Evolutionary conservation across 1,140 invertebrate species (phyloP), one percentile per base, ranked within the genome.

Genomic region (Ptiloglossa arizonensis): DNA sequence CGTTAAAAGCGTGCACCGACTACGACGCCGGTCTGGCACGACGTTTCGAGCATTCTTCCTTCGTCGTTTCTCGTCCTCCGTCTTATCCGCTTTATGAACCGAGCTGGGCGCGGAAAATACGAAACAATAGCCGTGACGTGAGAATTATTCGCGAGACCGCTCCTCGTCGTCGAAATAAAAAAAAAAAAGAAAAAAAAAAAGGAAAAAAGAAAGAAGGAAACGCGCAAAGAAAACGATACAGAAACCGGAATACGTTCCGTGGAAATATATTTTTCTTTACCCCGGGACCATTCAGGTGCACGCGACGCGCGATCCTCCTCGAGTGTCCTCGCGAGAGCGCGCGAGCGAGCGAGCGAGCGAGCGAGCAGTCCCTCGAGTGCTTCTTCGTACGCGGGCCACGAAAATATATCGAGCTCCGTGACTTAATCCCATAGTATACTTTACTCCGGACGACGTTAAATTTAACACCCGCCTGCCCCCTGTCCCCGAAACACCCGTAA

Each of bases 41-140:
- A 69, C 38, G 64, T 64, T 74, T 63, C 63, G 46, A 76, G 52
- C 44, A 24, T 57, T 62, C 62, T 50, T 46, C 50, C 81, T 79
- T 67, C 64, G 6, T 56, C 41, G 5, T n/a, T 27, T n/a, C 44
- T 74, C 50, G 56, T 71, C 60, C 71, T 82, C 22, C 41, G 62
- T 71, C 75, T 71, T 76, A 76, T 68, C 54, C 66, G 73, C 64
- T 75, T 68, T 48, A 27, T 38, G 48, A 38, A 38, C 64, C 35
- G 57, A 27, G 60, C 75, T 13, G 74, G 6, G 2, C 2, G 59
- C 69, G 32, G 56, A 74, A 70, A 81, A 38, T 64, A 71, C 67
- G 60, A 81, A 82, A 82, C 64, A 81, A 77, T 82, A 82, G 77
- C 29, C 27, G 22, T 41, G 59, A 46, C 35, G 72, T 57, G 66